Evolutionary conservation across 2,113 vertebrate species (phyloP).

Genomic region (Lasiurus cinereus): DNA sequence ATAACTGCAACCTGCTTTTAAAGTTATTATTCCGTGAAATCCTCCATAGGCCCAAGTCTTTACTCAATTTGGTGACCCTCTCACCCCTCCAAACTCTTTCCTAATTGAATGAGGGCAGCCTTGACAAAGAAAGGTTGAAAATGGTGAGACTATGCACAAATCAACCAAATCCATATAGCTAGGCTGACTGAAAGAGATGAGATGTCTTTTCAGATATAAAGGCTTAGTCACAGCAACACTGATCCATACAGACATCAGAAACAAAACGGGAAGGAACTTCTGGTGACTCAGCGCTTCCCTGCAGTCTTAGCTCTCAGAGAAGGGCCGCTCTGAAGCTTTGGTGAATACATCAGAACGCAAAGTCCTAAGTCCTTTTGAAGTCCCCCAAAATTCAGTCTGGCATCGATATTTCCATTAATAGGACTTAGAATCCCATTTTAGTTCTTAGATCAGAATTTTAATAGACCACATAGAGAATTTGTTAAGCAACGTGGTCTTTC

Average conservation of each 20-base stretch:
- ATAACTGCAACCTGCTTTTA: background rate
- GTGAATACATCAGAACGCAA: background rate
- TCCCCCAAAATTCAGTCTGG: background rate
- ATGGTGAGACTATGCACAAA: background rate
- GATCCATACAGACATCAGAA: background rate
- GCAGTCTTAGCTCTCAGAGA: background rate
- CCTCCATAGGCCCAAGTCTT: background rate
- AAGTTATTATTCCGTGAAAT: background rate
- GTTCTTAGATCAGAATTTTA: conserved; percentile 2
- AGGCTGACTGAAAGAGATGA: conserved; percentile 24
- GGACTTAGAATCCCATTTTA: background rate
- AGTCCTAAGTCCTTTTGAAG: background rate
- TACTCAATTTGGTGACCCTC: background rate
- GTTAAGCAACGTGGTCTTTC: background rate
- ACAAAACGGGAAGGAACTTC: background rate
- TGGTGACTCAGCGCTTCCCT: conserved; percentile 10
- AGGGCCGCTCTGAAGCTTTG: rapidly evolving
- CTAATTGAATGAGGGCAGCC: background rate
- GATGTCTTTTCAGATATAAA: conserved; percentile 46
- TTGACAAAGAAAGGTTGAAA: conserved; percentile 27
- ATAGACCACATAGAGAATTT: background rate
- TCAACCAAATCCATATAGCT: background rate
- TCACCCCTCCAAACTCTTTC: background rate
- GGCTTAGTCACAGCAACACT: conserved; percentile 20
- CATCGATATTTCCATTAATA: background rate